Evolutionary conservation across 2,888 invertebrate genomes (phyloP), one percentile per base, ranked within the genome.

Genomic region (Auanema freiburgensis): DNA sequence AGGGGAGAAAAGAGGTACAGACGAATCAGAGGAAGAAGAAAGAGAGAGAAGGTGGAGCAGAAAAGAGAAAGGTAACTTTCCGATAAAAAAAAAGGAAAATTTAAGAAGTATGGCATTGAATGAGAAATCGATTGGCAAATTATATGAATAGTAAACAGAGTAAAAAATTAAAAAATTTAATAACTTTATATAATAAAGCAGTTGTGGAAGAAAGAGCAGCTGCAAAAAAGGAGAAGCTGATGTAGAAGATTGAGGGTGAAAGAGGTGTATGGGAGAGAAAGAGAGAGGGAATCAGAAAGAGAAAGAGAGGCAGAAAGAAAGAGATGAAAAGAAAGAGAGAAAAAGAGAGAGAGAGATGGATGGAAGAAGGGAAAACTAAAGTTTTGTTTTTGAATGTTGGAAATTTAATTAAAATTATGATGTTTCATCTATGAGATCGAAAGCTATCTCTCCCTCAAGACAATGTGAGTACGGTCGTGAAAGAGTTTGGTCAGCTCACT

Each of bases 261-360:
- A 56, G 60, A 60, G 56, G 21, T 23, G 52, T 46, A 56, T 59
- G 56, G 53, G 43, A 23, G 56, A 58, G 41, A 62, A 54, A 54
- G 44, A 52, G 18, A 59, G 50, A 53, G 59, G 12, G 52, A 53
- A 43, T 16, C 14, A 43, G 61, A 42, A 43, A 62, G 57, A 53
- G 58, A 33, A 8, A 8, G 33, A 33, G 33, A 33, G 33, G 8
- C 33, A 33, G 33, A 33, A 8, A 33, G 33, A 33, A 8, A 33
- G 33, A 8, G 33, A 33, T 33, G 33, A 43, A 62, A 52, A 53
- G 58, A 33, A 8, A 8, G 33, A 33, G 33, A 33, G 33, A 33
- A 8, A 33, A 8, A 33, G 33, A 33, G 33, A 33, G 33, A 8
- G 33, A 33, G 3, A 8, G 33, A 33, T 33, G 33, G 33, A 33